Base-by-base conservation (phyloP, 2,113 vertebrate species). In the Brienomyrus brachyistius region DNA sequence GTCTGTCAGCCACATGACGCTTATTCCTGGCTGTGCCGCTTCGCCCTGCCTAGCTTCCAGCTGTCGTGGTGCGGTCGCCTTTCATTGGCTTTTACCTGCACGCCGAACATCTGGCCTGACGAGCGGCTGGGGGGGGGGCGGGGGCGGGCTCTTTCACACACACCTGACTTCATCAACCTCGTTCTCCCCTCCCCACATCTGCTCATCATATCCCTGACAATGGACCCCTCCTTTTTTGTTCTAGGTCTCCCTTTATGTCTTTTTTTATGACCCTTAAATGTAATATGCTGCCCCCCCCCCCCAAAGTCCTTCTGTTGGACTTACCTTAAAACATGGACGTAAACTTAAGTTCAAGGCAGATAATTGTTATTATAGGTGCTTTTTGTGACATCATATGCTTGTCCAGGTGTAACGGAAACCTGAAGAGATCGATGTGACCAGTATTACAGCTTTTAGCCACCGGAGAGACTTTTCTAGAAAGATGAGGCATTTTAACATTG, bases 61-160 rank as follows among this genome's bases (percentile, higher is more conserved):
- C 89, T 59, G 89, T 89, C 27, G 21, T 66, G 89, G 62, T 85
- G 43, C 80, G 35, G 84, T 54, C 2, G 10, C 48, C 88, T 77
- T 23, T 54, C n/a, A 23, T 47, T 66, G 23, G 1, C 5, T 50
- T 9, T 86, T 43, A 40, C 82, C 62, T 77, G 52, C 48, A 27
- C 35, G 17, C 82, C 21, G 21, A 89, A 89, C 82, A 86, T 89
- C 89, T 89, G 88, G 74, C 10, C 1, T 43, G 50, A 19, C 8
- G 21, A 9, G 31, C 31, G 31, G 31, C 31, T 31, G 31, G 21
- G 11, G 4, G 19, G 19, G 52, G 52, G 52, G 50, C 0, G 10
- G 27, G 6, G 13, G 50, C 47, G 11, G 13, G 21, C 27, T 40
- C 59, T 47, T 48, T 13, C 15, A 27, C 62, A 31, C 43, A 77